These are phyloP conservation scores for Aphaenogaster floridana DNA, from an alignment of 1,140 invertebrate genomes.

Conservation along the genomic window DNA sequence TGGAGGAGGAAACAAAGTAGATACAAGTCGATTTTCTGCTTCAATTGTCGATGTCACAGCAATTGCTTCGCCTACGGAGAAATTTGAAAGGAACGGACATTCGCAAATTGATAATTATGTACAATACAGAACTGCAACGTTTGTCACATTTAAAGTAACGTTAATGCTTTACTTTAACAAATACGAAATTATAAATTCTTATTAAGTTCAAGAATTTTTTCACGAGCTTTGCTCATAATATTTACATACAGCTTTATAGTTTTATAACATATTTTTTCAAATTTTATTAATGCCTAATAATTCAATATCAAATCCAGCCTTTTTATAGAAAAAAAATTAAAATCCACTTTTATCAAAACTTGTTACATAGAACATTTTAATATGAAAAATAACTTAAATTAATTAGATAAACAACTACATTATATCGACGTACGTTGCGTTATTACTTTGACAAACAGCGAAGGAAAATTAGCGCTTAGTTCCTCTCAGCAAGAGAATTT, in stretches of 20 bases:
- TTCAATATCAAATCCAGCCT: neutral
- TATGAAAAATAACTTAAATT: neutral
- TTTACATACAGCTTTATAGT: neutral
- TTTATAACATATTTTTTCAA: neutral
- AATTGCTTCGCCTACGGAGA: neutral
- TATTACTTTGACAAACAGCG: neutral
- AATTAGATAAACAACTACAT: slow-evolving; percentile 13
- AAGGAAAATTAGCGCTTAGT: slow-evolving; percentile 30
- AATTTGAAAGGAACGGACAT: slow-evolving; percentile 17
- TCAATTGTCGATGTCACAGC: slow-evolving; percentile 36
- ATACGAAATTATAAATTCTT: neutral
- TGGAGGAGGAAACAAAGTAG: slow-evolving; percentile 20
- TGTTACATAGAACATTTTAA: neutral
- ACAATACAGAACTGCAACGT: neutral
- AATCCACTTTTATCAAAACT: neutral
- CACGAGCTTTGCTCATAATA: neutral
- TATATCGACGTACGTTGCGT: neutral
- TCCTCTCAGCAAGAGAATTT: slow-evolving; percentile 8
- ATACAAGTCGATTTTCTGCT: slow-evolving; percentile 50
- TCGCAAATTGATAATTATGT: neutral
- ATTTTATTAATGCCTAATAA: slow-evolving; percentile 9
- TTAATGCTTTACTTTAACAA: neutral
- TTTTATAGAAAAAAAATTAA: neutral
- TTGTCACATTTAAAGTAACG: neutral
- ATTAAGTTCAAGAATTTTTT: neutral